Percentiles rank a stretch among this genome's conserved stretches.
Conservation (phyloP, 1,140 invertebrate genomes). For the Rhopalosiphum maidis region DNA sequence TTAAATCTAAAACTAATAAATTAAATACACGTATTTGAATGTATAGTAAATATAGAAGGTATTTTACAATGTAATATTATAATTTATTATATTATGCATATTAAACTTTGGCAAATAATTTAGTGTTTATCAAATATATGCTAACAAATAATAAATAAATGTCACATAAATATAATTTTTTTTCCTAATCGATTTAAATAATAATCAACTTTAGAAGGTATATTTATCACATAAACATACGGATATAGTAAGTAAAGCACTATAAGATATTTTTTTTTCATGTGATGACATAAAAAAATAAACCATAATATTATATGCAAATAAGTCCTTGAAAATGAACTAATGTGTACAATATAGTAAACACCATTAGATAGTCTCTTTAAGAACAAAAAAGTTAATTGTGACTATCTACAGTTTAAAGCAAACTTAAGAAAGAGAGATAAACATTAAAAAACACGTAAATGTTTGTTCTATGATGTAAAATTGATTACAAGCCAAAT, state of each 20-base stretch:
- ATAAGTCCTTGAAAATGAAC: conserved; percentile 7
- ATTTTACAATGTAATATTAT: neutral
- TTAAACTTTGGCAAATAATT: neutral
- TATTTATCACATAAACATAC: neutral
- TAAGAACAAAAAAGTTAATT: neutral
- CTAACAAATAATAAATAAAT: neutral
- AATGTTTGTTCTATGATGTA: conserved; percentile 5
- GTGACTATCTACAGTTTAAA: neutral
- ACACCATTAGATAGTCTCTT: neutral
- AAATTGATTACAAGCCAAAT: conserved; percentile 18
- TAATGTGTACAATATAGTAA: neutral
- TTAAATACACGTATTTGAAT: neutral
- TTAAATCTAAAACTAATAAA: neutral
- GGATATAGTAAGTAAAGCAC: neutral
- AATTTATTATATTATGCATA: neutral
- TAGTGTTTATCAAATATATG: neutral
- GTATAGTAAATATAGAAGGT: neutral
- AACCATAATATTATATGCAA: conserved; percentile 4
- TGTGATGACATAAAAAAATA: conserved; percentile 24
- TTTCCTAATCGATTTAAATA: neutral
- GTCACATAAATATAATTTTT: neutral
- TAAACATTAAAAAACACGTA: conserved; percentile 26
- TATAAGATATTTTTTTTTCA: neutral
- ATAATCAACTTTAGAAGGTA: neutral
- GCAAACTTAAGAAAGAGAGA: conserved; percentile 6